Conservation (phyloP, 2,113 vertebrate species). For the Morone saxatilis region DNA sequence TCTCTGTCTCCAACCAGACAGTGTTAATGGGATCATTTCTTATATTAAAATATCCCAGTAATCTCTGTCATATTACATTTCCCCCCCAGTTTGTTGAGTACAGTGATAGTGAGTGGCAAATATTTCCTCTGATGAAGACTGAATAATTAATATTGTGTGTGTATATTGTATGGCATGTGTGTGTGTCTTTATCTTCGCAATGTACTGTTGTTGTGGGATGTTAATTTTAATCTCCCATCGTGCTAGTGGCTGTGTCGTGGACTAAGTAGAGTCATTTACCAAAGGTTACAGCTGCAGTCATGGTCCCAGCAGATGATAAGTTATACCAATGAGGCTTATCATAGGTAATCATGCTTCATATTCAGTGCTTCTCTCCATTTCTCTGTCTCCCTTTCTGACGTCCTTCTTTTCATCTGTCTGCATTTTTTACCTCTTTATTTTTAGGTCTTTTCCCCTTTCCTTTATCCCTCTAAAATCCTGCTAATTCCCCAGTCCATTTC, state of each 20-base stretch:
- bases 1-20: slow-evolving; percentile 46
- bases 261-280: slow-evolving; percentile 77
- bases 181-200: slow-evolving; percentile 15
- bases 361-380: slow-evolving; percentile 41
- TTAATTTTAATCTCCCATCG: slow-evolving; percentile 72
- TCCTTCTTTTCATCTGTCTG: slow-evolving; percentile 20
- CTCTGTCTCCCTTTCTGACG: slow-evolving; percentile 8
- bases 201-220: slow-evolving; percentile 57
- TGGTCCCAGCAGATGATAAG: slow-evolving; percentile 71
- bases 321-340: slow-evolving; percentile 74
- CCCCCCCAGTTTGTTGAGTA: slow-evolving; percentile 46
- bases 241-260: slow-evolving; percentile 63
- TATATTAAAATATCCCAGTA: slow-evolving; percentile 54
- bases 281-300: slow-evolving; percentile 77
- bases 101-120: slow-evolving; percentile 38
- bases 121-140: slow-evolving; percentile 51
- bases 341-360: slow-evolving; percentile 43
- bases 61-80: slow-evolving; percentile 51
- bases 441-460: slow-evolving; percentile 17
- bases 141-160: slow-evolving; percentile 17
- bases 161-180: slow-evolving; percentile 8
- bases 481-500: slow-evolving; percentile 31
- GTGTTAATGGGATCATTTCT: slow-evolving; percentile 58
- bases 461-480: slow-evolving; percentile 37
- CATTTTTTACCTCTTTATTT: slow-evolving; percentile 30